These are phyloP conservation scores for Clarias gariepinus DNA, from an alignment of 2,113 vertebrate genomes.

Conservation along the genomic window DNA sequence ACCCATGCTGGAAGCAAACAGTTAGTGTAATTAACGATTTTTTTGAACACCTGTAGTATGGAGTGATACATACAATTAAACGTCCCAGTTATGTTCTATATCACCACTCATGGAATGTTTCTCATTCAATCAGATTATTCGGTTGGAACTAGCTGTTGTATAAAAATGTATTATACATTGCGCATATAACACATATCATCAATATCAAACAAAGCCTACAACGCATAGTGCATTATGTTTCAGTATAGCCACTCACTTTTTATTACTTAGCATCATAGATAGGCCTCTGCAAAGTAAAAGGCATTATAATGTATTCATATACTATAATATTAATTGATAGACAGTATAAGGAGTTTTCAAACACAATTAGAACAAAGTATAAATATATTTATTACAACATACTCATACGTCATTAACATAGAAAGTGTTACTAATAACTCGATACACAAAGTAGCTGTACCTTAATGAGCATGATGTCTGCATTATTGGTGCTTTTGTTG, in stretches of 20 bases:
- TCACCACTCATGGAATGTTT: no score
- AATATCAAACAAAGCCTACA: neutral
- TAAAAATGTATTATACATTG: neutral
- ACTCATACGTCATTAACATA: neutral
- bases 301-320: neutral
- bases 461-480: conserved; percentile 81
- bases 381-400: neutral
- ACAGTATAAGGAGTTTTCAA: neutral
- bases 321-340: neutral
- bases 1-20: no score
- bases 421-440: neutral
- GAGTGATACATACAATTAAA: no score
- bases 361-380: neutral
- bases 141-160: no score
- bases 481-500: conserved; percentile 71
- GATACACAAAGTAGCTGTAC: conserved; percentile 54
- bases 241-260: neutral
- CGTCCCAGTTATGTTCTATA: no score
- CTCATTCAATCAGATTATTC: no score
- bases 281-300: neutral
- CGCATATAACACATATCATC: neutral
- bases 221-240: neutral
- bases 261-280: neutral
- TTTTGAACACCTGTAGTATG: no score
- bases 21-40: no score